Conservation (phyloP, 2,113 vertebrate genomes). For the Marmota flaviventris region DNA sequence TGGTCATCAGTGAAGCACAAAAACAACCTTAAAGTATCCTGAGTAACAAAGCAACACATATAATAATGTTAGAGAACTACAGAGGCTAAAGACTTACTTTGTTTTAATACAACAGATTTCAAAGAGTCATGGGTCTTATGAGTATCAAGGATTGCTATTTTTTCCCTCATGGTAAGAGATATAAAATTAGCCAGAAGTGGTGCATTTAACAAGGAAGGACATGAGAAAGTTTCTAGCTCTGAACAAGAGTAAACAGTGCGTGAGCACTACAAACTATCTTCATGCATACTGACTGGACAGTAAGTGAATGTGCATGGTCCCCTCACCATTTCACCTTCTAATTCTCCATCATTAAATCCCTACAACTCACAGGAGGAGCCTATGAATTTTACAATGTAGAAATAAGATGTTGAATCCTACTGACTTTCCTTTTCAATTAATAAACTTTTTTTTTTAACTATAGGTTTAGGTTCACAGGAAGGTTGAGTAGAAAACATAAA, state of each 20-base stretch:
- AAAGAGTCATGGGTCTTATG: background rate
- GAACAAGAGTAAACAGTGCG: background rate
- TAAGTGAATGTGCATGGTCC: background rate
- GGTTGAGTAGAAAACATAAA: background rate
- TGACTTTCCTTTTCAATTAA: background rate
- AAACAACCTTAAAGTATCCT: background rate
- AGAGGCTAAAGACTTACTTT: background rate
- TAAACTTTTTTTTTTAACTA: background rate
- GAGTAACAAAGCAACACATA: background rate
- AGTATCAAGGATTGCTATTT: background rate
- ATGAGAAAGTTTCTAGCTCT: background rate
- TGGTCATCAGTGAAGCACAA: background rate
- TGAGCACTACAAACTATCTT: background rate
- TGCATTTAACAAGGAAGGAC: background rate
- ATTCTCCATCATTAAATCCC: background rate
- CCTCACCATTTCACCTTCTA: background rate
- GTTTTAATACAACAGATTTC: conserved; percentile 8
- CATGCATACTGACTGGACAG: background rate
- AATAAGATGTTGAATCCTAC: background rate
- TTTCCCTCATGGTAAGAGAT: background rate
- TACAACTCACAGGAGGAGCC: background rate
- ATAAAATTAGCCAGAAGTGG: background rate
- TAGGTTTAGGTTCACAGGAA: background rate
- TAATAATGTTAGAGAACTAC: background rate
- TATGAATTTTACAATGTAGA: background rate